phyloP scores from a whole-genome alignment of 2,888 invertebrate species.

The Apoderus coryli region DNA sequence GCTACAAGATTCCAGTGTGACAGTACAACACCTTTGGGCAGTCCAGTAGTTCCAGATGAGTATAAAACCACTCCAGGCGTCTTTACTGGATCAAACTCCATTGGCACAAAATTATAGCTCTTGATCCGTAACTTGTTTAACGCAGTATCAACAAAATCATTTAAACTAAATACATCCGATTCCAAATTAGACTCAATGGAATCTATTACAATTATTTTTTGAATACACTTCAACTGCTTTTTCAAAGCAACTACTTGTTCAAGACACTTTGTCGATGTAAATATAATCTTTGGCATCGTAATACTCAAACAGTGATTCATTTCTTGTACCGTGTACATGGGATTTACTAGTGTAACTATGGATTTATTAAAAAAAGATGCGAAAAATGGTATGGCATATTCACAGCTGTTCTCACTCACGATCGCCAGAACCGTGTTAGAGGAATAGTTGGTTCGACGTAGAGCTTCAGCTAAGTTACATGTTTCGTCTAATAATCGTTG shows the following conservation, averaged over 20 bases:
- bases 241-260: conserved; percentile 9
- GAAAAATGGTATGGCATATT: conserved; percentile 9
- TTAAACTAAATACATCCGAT: no score
- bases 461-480: no score
- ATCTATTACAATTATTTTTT: conserved; percentile 4
- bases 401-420: conserved; percentile 12
- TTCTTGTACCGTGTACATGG: conserved; percentile 10
- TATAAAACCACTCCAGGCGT: conserved; percentile 8
- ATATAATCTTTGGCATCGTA: conserved; percentile 5
- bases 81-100: conserved; percentile 6
- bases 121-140: conserved; percentile 4
- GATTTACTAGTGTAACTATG: conserved; percentile 11
- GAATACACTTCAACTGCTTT: conserved; percentile 1
- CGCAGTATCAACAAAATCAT: conserved; percentile 5
- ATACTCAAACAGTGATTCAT: conserved; percentile 10
- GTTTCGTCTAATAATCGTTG: no score
- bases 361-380: conserved; percentile 11
- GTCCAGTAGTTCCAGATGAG: conserved; percentile 13
- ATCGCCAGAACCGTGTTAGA: conserved; percentile 8
- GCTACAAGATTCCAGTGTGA: conserved; percentile 8
- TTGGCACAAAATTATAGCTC: conserved; percentile 6
- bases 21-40: conserved; percentile 11
- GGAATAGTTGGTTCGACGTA: no score
- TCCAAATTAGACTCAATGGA: no score
- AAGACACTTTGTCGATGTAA: conserved; percentile 2